These are phyloP conservation scores for Morone chrysops DNA, from an alignment of 2,113 vertebrate genomes.

Conservation along the genomic window DNA sequence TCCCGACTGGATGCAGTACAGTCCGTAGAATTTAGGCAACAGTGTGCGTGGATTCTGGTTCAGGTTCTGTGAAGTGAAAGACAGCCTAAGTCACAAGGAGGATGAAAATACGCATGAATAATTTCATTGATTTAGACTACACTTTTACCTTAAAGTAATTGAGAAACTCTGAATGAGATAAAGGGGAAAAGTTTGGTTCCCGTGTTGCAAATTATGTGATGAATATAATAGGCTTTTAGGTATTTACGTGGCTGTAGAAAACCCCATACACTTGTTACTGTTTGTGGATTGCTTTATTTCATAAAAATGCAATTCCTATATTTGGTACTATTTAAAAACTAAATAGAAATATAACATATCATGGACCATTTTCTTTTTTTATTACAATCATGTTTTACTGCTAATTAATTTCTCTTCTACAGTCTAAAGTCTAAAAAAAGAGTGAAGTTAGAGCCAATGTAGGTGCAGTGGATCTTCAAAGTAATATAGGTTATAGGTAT, in stretches of 20 bases:
- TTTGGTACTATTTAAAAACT: too few species aligned
- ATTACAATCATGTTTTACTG: too few species aligned
- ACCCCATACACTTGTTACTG: neutral
- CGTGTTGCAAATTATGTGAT: neutral
- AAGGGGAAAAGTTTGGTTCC: neutral
- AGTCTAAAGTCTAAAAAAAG: too few species aligned
- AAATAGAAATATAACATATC: too few species aligned
- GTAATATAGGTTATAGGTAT: neutral
- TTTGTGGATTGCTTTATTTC: neutral
- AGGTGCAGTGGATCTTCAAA: neutral
- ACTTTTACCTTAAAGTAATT: neutral
- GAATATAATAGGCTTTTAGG: neutral
- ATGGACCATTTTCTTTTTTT: too few species aligned
- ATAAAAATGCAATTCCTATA: too few species aligned
- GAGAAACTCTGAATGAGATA: neutral
- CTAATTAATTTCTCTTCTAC: too few species aligned
- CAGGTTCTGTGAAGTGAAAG: constrained; percentile 76
- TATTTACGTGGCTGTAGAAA: neutral
- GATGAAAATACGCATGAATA: neutral
- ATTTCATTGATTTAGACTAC: neutral
- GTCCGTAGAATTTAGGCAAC: constrained; percentile 85
- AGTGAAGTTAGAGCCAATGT: neutral
- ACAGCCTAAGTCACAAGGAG: neutral
- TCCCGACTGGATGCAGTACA: constrained; percentile 86
- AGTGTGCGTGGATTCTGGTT: constrained; percentile 86